phyloP scores from a whole-genome alignment of 2,888 invertebrate genomes.

The Drosophila aldrichi region DNA sequence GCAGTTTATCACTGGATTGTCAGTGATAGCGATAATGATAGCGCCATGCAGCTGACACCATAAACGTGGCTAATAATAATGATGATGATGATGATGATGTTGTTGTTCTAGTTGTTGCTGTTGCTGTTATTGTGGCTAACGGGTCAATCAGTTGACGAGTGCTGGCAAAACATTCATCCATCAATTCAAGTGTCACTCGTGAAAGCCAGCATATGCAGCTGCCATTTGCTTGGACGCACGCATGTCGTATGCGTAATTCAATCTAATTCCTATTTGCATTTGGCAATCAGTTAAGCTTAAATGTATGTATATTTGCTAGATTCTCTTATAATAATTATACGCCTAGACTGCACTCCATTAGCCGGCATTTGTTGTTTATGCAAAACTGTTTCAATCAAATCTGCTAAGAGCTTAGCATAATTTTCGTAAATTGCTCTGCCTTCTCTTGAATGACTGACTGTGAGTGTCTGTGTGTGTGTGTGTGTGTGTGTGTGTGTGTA shows the following conservation, averaged over 20 bases:
- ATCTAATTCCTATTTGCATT: constrained; percentile 22
- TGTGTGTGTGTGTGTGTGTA: background rate
- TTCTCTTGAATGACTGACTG: background rate
- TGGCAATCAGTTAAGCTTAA: constrained; percentile 11
- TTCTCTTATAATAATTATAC: background rate
- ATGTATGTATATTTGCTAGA: background rate
- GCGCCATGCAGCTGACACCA: constrained; percentile 33
- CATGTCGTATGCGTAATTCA: constrained; percentile 56
- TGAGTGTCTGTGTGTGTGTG: background rate
- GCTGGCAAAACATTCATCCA: constrained; percentile 26
- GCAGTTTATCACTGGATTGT: constrained; percentile 66
- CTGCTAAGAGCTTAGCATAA: constrained; percentile 16
- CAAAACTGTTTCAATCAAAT: constrained; percentile 20
- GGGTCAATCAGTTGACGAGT: constrained; percentile 8
- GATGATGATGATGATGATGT: constrained; percentile 5
- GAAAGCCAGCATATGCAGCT: no score
- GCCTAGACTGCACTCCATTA: constrained; percentile 2
- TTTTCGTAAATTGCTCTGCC: constrained; percentile 18
- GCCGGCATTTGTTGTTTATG: constrained; percentile 5
- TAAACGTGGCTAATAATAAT: constrained; percentile 39
- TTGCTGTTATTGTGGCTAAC: constrained; percentile 5
- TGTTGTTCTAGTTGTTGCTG: background rate
- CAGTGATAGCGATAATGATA: constrained; percentile 48
- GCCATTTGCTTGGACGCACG: constrained; percentile 3
- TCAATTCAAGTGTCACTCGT: constrained; percentile 33